Evolutionary conservation across 2,797 vertebrate genomes (phyloP), one percentile per base, ranked within the genome.

Genomic region (Sardinella longiceps): DNA sequence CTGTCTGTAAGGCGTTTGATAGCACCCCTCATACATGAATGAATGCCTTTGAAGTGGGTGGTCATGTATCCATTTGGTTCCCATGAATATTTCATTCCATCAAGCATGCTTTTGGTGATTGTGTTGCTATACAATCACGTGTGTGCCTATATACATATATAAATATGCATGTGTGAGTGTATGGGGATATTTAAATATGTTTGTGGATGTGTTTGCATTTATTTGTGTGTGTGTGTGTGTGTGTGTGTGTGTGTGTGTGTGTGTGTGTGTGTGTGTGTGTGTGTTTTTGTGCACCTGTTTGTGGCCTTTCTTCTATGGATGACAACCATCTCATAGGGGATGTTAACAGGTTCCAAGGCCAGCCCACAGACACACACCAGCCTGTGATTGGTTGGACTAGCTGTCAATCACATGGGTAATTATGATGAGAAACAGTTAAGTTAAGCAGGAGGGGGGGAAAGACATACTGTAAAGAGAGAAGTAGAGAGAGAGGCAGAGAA

Each of bases 201-300:
- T 11, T 74, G 33, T 39, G 66, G 0, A 33, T 12, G 56, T 60
- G 56, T 60, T 20, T 60, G 56, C 25, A n/a, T 23, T 1, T 0
- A 5, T 30, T 1, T 30, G 28, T 30, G 63, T 30, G 1, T 30
- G 5, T 30, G 0, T 30, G 28, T 33, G 28, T 33, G 28, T 70
- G 63, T 70, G 63, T 70, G 58, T 63, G 60, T 66, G 60, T 66
- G 25, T 66, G 60, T 33, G 60, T 66, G 60, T 66, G 60, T 66
- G 60, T 66, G 60, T 66, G 60, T 66, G 28, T 66, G 60, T 66
- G 63, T 70, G 63, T 66, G 63, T 70, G 30, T 70, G 30, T 37
- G 30, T 70, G 63, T 37, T 30, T n/a, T 14, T 50, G 11, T 50
- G 15, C 11, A 50, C 11, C 15, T 56, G 30, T 37, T 37, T 74